Evolutionary conservation across 2,113 vertebrate genomes (phyloP), one percentile per base, ranked within the genome.

Genomic region (Bos javanicus): DNA sequence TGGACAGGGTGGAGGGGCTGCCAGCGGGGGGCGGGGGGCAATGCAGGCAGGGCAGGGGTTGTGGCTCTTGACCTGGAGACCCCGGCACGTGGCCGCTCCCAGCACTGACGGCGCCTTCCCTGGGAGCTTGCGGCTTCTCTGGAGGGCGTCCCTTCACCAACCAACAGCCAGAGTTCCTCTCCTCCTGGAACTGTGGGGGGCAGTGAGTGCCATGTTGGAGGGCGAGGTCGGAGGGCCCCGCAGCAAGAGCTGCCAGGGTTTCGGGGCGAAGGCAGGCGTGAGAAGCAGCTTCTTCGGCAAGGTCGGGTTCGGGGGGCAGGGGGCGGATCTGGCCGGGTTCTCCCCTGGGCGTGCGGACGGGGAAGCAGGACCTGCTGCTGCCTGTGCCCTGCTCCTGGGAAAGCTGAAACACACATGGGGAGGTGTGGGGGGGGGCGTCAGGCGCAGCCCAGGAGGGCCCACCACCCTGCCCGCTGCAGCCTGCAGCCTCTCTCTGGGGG

Each of bases 391-490:
- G 74, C 25, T 28, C 74, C 36, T 25, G 0, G 60, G 74, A 46
- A 25, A 13, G 78, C 96, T 80, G 83, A 76, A 93, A 88, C 59
- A 95, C 39, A 92, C 54, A 78, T 0, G 7, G 30, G 16, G 46
- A 14, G 25, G 74, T 43, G 1, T 21, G 13, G 12, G 30, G 39
- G 25, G 7, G 2, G 2, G 13, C 0, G 0, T 96, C 4, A 90
- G 88, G 28, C 86, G 5, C 17, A 2, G 21, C 33, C 21, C 3
- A 15, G 33, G 33, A 62, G 28, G 23, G 82, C 30, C 43, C 14
- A 0, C 1, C 0, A 4, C 48, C 36, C 74, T 15, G 21, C 39
- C 26, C 10, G 7, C 21, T 39, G n/a, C 7, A 7, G 23, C 80
- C 46, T 50, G 30, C 76, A 21, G 59, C 39, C 71, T 46, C 23